Base-by-base conservation (phyloP, 2,113 vertebrate genomes). In the Entelurus aequoreus region DNA sequence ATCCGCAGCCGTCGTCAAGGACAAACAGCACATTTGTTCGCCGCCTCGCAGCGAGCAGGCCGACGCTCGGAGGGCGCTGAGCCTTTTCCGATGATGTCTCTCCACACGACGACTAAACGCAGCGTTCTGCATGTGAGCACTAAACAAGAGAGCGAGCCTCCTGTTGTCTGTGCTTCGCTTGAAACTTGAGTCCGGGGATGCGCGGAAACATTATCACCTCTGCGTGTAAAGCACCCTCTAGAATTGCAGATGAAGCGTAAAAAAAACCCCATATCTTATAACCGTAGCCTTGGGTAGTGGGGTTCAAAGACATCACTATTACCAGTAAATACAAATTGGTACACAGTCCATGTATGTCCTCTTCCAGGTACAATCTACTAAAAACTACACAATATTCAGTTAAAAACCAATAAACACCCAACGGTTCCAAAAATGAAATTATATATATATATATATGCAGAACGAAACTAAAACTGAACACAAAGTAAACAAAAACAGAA, bases 11-110 rank as follows among this genome's bases (percentile, higher is more conserved):
- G 15, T 54, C 63, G 66, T 78, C 82, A 86, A 87, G 80, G 85
- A 86, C 81, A 87, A 80, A 68, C 66, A 63, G 73, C 65, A 13
- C 67, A 77, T 82, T 81, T 86, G 79, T 83, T 76, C 58, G 47
- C 48, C n/a, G 48, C 56, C 71, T 69, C 54, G 65, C 63, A 77
- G 65, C 62, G 6, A 44, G 7, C 15, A 75, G 56, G 72, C 62
- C 48, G 72, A 53, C 42, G 15, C 54, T 69, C 48, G 63, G 57
- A 55, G 53, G 53, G 36, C 37, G 8, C n/a, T 44, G 38, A 57
- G 55, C 55, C 19, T 21, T 42, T 44, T 57, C 55, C 38, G 28
- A 7, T 21, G 16, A 68, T 62, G 36, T 62, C 35, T 62, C 56
- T 53, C 53, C 4, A 57, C 55, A 54, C 28, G 46, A 38, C 36